These are phyloP conservation scores for Dynastes grantii DNA, from an alignment of 2,888 invertebrate species.

Conservation along the genomic window DNA sequence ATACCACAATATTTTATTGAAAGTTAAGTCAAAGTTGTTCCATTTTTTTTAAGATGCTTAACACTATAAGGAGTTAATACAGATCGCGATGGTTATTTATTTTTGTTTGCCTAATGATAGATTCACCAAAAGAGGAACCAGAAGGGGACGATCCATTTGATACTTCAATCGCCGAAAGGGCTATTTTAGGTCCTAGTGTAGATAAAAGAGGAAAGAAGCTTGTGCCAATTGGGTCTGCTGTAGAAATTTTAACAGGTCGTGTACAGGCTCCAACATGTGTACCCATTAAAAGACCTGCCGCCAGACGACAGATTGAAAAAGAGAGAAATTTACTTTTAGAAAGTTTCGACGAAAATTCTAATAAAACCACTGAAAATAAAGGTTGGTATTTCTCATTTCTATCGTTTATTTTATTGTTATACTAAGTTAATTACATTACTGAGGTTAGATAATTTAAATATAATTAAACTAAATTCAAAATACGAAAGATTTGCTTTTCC, in stretches of 20 bases:
- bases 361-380: constrained; percentile 31
- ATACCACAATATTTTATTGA: no score
- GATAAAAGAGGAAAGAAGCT: constrained; percentile 83
- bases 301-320: constrained; percentile 71
- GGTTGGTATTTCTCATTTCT: neutral
- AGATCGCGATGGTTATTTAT: no score
- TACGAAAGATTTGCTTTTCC: no score
- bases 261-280: constrained; percentile 83
- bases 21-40: no score
- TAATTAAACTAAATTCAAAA: no score
- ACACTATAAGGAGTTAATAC: no score
- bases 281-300: constrained; percentile 70
- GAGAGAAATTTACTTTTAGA: constrained; percentile 81
- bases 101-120: constrained; percentile 63
- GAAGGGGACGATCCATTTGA: constrained; percentile 89
- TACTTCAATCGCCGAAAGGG: constrained; percentile 88
- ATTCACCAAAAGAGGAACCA: constrained; percentile 83
- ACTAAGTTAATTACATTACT: no score
- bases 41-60: no score
- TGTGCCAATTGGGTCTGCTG: constrained; percentile 88
- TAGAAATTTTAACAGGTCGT: constrained; percentile 89
- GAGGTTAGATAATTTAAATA: no score
- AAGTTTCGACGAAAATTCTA: constrained; percentile 72
- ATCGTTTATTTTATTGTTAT: no score
- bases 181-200: constrained; percentile 84